phyloP scores from a whole-genome alignment of 1,140 invertebrate genomes.

The Brachionus sp. region DNA sequence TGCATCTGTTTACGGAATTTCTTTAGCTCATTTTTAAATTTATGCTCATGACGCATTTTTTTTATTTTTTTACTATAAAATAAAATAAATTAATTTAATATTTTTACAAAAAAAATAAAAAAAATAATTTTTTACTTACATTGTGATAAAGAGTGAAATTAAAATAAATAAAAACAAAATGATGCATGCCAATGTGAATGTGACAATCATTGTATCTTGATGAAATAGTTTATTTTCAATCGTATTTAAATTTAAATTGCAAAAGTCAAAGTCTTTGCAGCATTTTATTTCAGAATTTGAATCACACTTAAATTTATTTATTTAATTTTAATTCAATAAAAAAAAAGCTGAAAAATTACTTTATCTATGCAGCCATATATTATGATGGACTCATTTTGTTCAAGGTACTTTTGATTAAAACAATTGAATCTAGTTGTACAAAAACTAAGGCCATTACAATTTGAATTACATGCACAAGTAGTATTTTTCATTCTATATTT shows the following conservation, averaged over 20 bases:
- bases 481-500: background rate
- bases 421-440: background rate
- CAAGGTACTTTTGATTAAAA: background rate
- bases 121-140: too few species aligned
- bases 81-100: background rate
- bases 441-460: background rate
- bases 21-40: background rate
- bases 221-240: background rate
- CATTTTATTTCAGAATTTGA: background rate
- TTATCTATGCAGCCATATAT: background rate
- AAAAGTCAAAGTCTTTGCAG: background rate
- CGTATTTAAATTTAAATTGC: slow-evolving; percentile 9
- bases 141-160: background rate
- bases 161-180: background rate
- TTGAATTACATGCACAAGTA: background rate
- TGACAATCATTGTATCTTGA: background rate
- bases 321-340: background rate
- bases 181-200: background rate
- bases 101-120: too few species aligned
- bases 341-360: background rate
- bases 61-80: background rate
- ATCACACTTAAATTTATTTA: background rate
- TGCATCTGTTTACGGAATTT: background rate
- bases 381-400: too few species aligned
- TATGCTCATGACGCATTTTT: background rate